Evolutionary conservation across 2,888 invertebrate genomes (phyloP).

Genomic region (Ophion costatus): DNA sequence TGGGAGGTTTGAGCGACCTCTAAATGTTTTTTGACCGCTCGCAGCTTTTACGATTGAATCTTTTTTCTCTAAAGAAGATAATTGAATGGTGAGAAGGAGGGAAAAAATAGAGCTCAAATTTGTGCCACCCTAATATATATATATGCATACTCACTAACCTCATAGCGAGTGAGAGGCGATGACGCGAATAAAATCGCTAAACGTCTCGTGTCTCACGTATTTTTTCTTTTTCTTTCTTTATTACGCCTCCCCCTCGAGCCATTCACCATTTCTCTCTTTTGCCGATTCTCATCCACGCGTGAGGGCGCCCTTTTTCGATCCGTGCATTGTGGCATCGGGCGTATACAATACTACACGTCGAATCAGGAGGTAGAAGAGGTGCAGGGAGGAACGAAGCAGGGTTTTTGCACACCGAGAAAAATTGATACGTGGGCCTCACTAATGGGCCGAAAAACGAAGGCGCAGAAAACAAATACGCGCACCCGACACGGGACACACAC

Average conservation of each 20-base stretch:
- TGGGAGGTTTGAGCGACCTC: too few relatives aligned
- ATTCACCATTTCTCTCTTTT: constrained; percentile 15
- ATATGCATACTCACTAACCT: neutral
- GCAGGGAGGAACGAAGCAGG: neutral
- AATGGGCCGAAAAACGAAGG: constrained; percentile 77
- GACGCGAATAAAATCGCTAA: constrained; percentile 60
- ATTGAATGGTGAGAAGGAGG: too few relatives aligned
- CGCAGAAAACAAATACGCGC: constrained; percentile 56
- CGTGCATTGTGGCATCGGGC: constrained; percentile 15
- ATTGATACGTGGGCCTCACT: constrained; percentile 81
- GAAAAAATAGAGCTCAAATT: too few relatives aligned
- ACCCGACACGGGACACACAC: constrained; percentile 75
- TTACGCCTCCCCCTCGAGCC: neutral
- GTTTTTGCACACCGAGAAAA: constrained; percentile 74
- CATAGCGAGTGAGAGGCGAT: constrained; percentile 42
- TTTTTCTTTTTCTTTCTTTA: neutral
- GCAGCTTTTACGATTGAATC: too few relatives aligned
- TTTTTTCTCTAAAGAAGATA: too few relatives aligned
- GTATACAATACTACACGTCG: constrained; percentile 4
- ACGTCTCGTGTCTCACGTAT: constrained; percentile 44
- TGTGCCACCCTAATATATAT: too few relatives aligned
- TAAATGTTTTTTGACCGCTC: too few relatives aligned
- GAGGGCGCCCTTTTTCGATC: constrained; percentile 31
- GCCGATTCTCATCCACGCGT: constrained; percentile 15
- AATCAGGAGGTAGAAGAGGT: neutral